Conservation (phyloP, 1,140 invertebrate genomes). For the Triops cancriformis region DNA sequence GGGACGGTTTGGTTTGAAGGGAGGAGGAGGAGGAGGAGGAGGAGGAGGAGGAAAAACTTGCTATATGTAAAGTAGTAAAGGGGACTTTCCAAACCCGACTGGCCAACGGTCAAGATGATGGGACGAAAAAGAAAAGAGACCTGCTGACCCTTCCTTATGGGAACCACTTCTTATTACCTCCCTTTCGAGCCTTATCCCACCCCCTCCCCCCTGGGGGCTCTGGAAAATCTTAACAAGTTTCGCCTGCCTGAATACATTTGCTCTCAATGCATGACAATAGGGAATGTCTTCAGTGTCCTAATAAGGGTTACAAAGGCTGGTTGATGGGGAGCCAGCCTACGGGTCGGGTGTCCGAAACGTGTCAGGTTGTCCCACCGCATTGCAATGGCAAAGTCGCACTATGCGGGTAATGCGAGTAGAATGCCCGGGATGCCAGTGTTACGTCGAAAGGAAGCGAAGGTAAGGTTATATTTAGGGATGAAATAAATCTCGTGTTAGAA, state of each 20-base stretch:
- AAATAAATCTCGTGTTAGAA: no score
- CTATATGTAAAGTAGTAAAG: neutral
- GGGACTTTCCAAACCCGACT: neutral
- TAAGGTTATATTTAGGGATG: no score
- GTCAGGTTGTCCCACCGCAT: neutral
- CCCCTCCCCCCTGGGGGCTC: neutral
- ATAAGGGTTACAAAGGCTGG: neutral
- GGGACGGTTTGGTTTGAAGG: neutral
- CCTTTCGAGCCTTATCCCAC: neutral
- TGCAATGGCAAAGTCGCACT: neutral
- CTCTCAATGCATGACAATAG: constrained; percentile 10
- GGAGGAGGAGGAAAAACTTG: neutral
- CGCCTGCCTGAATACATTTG: constrained; percentile 1
- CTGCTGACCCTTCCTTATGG: constrained; percentile 1
- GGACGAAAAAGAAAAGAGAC: neutral
- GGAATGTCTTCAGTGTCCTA: constrained; percentile 1
- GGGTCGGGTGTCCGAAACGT: constrained; percentile 1
- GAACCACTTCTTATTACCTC: constrained; percentile 5
- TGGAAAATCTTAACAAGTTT: constrained; percentile 6
- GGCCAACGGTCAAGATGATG: constrained; percentile 8
- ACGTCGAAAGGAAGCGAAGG: no score
- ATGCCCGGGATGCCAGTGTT: neutral
- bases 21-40: no score
- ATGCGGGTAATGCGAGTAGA: neutral
- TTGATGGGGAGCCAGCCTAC: neutral